Conservation (phyloP, 1,140 invertebrate genomes). For the Drosophila fuyamai region DNA sequence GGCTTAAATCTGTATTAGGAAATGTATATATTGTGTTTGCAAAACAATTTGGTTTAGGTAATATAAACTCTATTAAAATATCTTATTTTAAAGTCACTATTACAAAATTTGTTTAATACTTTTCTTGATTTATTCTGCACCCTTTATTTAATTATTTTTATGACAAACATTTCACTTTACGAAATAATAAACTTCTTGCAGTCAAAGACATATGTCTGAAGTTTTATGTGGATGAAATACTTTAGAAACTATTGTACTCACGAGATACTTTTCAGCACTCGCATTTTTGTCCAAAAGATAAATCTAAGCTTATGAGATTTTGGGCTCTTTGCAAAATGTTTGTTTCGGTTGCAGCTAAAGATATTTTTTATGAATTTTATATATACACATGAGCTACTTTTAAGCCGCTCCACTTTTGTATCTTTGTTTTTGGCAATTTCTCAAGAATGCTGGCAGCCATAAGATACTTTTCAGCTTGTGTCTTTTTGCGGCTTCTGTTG, state of each 20-base stretch:
- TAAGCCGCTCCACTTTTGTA: conserved; percentile 6
- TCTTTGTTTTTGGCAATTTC: conserved; percentile 11
- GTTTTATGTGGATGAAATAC: conserved; percentile 2
- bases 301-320: conserved; percentile 38
- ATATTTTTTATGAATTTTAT: conserved; percentile 22
- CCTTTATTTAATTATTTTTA: not conserved
- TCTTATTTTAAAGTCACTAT: not conserved
- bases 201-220: not conserved
- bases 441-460: conserved; percentile 15
- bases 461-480: conserved; percentile 33
- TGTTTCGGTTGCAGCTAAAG: conserved; percentile 13
- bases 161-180: not conserved
- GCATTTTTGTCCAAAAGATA: conserved; percentile 23
- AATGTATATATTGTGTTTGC: no score
- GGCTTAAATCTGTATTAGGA: no score
- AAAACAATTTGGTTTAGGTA: no score
- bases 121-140: no score
- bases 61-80: no score
- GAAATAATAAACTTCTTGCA: not conserved
- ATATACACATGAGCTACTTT: conserved; percentile 11
- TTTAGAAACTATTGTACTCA: conserved; percentile 6
- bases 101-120: not conserved
- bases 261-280: conserved; percentile 27
- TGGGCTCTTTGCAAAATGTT: conserved; percentile 16
- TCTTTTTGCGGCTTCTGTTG: conserved; percentile 15